Evolutionary conservation across 2,113 vertebrate genomes (phyloP), one percentile per base, ranked within the genome.

Genomic region (Clarias macrocephalus): DNA sequence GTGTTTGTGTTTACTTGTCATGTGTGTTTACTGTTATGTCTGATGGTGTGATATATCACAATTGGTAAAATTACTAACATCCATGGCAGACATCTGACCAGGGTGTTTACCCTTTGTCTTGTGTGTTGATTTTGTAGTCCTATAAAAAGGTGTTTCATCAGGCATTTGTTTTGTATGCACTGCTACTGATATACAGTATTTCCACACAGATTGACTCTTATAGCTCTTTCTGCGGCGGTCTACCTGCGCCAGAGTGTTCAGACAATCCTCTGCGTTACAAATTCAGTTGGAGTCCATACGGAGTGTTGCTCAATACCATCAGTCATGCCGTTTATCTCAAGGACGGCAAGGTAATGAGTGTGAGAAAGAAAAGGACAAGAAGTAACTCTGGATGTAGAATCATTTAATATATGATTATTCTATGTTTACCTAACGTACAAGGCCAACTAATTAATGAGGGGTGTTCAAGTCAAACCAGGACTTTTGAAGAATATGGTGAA

Each of bases 211-310:
- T 99, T 91, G 95, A 98, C 89, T 98, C 96, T 0, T 99, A 97
- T 84, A 93, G 92, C 82, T 99, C 98, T 21, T 99, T 97, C 93
- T 99, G 98, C 0, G 97, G 98, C 16, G 98, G 98, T 3, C 94
- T 99, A 11, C 98, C 97, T 68, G 96, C 97, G 88, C 98, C 98
- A 0, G 98, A 99, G 88, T 95, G 95, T 89, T 99, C 98, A 0
- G 96, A 98, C 90, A 99, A 99, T 86, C 98, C 98, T 72, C 94
- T 99, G 81, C 95, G 97, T 85, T 99, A 99, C 93, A 99, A 99
- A 93, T 99, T 99, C 93, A 99, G 98, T 94, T 99, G 98, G 98
- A 99, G 96, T 92, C 98, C 98, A 0, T 94, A 96, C 42, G 96
- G 96, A 54, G 98, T 99, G 82, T 92, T 99, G 73, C 93, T 97